Percentiles rank a stretch among this genome's conserved stretches.
Evolutionary conservation across 2,113 vertebrate species (phyloP).

Genomic region (Etheostoma cragini): DNA sequence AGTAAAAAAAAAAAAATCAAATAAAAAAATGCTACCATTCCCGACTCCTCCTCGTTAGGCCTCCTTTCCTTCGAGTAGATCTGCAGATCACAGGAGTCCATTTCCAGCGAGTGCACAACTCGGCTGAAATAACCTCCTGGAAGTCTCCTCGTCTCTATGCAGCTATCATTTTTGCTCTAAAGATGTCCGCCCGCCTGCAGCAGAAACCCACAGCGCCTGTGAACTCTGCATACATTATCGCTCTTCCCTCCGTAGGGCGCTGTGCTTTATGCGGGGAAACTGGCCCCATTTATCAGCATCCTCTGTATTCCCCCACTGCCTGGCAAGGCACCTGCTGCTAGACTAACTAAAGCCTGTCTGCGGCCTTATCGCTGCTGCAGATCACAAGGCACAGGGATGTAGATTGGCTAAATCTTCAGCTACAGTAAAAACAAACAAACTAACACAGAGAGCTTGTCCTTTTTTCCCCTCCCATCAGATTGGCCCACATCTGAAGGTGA

Average conservation of each 20-base stretch:
- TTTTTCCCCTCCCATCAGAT: conserved; percentile 54
- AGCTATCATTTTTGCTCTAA: conserved; percentile 67
- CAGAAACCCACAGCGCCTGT: conserved; percentile 73
- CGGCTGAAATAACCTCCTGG: conserved; percentile 57
- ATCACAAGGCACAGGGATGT: conserved; percentile 62
- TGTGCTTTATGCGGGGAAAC: conserved; percentile 61
- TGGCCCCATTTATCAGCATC: conserved; percentile 71
- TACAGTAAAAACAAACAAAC: conserved; percentile 62
- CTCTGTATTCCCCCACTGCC: conserved; percentile 49
- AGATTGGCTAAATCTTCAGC: conserved; percentile 63
- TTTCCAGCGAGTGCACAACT: conserved; percentile 34
- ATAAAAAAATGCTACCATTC: not conserved
- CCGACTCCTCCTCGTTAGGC: conserved; percentile 48
- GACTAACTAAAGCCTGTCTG: conserved; percentile 61
- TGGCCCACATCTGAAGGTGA: conserved; percentile 68
- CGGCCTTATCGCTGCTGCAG: conserved; percentile 64
- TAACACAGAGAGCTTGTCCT: conserved; percentile 26
- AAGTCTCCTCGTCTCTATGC: conserved; percentile 66
- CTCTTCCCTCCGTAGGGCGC: conserved; percentile 46
- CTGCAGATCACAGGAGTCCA: conserved; percentile 46
- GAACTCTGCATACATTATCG: conserved; percentile 79
- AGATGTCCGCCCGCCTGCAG: conserved; percentile 67
- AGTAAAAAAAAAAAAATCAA: not conserved
- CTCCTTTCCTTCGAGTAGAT: conserved; percentile 27
- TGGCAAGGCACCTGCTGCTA: conserved; percentile 63